phyloP scores from a whole-genome alignment of 2,113 vertebrate genomes.

The Poeciliopsis prolifica region DNA sequence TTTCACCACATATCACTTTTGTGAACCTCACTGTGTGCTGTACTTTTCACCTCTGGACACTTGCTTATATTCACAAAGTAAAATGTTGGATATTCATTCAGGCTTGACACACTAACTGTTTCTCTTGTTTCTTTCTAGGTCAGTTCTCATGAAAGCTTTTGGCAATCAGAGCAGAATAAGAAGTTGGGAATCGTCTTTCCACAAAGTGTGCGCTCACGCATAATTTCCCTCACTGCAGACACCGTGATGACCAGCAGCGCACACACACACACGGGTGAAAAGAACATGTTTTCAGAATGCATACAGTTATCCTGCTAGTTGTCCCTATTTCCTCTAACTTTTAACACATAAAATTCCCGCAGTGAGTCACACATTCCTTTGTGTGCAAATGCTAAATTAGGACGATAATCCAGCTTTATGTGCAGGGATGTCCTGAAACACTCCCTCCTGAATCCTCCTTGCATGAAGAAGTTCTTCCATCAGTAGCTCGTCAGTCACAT shows the following conservation, averaged over 20 bases:
- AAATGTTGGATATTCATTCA: background rate
- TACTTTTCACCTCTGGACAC: slow-evolving; percentile 58
- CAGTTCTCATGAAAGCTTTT: slow-evolving; percentile 59
- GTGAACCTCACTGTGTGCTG: slow-evolving; percentile 47
- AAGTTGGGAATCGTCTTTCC: slow-evolving; percentile 21
- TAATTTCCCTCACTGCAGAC: slow-evolving; percentile 33
- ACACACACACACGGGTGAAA: slow-evolving; percentile 22
- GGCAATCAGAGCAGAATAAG: slow-evolving; percentile 15
- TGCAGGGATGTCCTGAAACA: slow-evolving; percentile 39
- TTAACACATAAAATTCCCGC: slow-evolving; percentile 11
- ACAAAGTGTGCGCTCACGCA: slow-evolving; percentile 24
- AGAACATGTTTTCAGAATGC: slow-evolving; percentile 27
- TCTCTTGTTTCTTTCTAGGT: slow-evolving; percentile 41
- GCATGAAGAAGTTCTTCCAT: slow-evolving; percentile 73
- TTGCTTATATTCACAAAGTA: slow-evolving; percentile 41
- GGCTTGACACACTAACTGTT: background rate
- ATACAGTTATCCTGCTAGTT: background rate
- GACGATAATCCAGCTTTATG: slow-evolving; percentile 45
- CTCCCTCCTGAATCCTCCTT: slow-evolving; percentile 42
- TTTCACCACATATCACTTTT: slow-evolving; percentile 26
- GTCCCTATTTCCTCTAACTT: background rate
- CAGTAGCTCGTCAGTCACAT: slow-evolving; percentile 63
- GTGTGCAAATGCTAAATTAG: slow-evolving; percentile 45
- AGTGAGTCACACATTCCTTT: slow-evolving; percentile 30
- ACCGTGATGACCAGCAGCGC: slow-evolving; percentile 47